A percentile compares a stretch with the other conserved stretches of the same genome.
Conservation (phyloP, 2,888 invertebrate species). For the Drosophila mulleri region DNA sequence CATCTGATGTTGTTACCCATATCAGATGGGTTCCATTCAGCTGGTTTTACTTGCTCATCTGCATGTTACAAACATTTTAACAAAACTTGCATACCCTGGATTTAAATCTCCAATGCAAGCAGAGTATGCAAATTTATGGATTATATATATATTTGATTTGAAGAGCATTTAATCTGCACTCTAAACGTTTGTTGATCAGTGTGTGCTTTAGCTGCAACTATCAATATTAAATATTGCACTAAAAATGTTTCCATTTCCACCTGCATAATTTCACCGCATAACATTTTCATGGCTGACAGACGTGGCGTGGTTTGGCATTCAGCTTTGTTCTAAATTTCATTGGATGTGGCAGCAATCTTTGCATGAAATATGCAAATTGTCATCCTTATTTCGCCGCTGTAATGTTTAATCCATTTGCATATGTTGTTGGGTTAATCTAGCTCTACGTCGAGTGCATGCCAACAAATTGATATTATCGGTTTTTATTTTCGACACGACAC, state of each 20-base stretch:
- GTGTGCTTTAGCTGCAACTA: background rate
- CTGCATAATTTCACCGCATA: slow-evolving; percentile 9
- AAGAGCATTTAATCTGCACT: background rate
- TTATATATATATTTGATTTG: background rate
- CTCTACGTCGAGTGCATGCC: slow-evolving; percentile 6
- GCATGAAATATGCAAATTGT: background rate
- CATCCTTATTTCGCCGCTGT: background rate
- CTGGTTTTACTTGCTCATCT: too few relatives aligned
- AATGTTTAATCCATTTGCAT: background rate
- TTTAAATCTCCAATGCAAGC: background rate
- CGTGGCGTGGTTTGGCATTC: background rate
- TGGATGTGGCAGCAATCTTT: background rate
- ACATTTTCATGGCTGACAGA: background rate
- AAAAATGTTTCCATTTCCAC: background rate
- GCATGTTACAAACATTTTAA: too few relatives aligned
- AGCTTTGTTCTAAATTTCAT: background rate
- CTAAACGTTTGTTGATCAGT: background rate
- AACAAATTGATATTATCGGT: slow-evolving; percentile 44
- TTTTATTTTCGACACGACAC: slow-evolving; percentile 21
- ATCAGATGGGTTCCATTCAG: too few relatives aligned
- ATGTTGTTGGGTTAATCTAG: slow-evolving; percentile 12
- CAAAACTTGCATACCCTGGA: rapidly evolving
- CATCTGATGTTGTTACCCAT: too few relatives aligned
- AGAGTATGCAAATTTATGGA: background rate
- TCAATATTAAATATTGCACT: background rate